Evolutionary conservation across 2,113 vertebrate genomes (phyloP).

Genomic region (Boleophthalmus pectinirostris): DNA sequence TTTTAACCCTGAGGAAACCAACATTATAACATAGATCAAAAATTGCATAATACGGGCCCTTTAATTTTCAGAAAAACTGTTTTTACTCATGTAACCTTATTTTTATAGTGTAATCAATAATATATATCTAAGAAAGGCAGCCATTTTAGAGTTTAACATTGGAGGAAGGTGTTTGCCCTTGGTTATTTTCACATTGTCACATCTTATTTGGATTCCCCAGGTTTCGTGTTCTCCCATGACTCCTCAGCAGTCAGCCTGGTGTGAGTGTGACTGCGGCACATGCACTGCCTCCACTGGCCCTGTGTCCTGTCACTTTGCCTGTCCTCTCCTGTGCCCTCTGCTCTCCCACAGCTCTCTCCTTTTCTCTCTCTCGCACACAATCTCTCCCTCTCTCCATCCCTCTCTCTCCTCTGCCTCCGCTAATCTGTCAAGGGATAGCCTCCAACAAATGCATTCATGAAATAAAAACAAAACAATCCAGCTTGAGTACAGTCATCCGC

Average conservation of each 20-base stretch:
- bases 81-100: too few species aligned
- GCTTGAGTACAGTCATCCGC: constrained; percentile 17
- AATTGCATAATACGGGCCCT: too few species aligned
- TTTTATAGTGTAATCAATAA: not conserved
- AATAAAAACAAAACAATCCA: constrained; percentile 21
- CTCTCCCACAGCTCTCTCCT: not conserved
- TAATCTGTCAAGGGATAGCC: constrained; percentile 37
- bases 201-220: not conserved
- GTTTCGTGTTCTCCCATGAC: constrained; percentile 23
- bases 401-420: constrained; percentile 28
- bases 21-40: too few species aligned
- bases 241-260: constrained; percentile 32
- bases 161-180: not conserved
- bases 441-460: constrained; percentile 29
- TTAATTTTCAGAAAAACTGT: too few species aligned
- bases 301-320: constrained; percentile 11
- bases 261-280: constrained; percentile 20
- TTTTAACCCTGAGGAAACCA: too few species aligned
- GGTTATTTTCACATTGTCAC: not conserved
- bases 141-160: not conserved
- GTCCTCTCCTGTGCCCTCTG: not conserved
- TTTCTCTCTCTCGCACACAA: not conserved
- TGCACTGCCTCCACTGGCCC: constrained; percentile 11
- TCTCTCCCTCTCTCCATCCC: constrained; percentile 10
- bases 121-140: not conserved